phyloP scores from a whole-genome alignment of 1,140 invertebrate genomes.

The Drosophila sp. region DNA sequence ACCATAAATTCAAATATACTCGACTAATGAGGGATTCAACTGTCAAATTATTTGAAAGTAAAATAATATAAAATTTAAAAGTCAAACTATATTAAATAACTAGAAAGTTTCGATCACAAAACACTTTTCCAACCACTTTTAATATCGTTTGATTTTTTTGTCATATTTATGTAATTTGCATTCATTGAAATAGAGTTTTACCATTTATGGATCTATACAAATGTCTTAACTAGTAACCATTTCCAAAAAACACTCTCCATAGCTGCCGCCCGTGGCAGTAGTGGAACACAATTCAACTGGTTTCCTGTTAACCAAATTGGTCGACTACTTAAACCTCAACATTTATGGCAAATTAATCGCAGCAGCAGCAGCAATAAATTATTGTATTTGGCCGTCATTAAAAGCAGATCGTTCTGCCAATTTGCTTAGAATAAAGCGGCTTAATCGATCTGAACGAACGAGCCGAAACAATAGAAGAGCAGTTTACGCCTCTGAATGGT shows the following conservation, averaged over 20 bases:
- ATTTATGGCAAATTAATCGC: conserved; percentile 69
- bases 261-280: conserved; percentile 6
- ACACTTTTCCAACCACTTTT: neutral
- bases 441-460: conserved; percentile 14
- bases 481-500: conserved; percentile 36
- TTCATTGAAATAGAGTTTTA: conserved; percentile 4
- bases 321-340: conserved; percentile 40
- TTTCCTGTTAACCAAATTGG: conserved; percentile 36
- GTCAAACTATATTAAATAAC: neutral
- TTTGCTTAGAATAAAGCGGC: conserved; percentile 35
- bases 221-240: conserved; percentile 18
- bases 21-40: no score
- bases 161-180: neutral
- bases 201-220: conserved; percentile 1
- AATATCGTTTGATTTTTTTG: neutral
- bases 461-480: conserved; percentile 28
- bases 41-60: no score
- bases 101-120: neutral
- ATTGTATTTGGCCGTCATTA: conserved; percentile 58
- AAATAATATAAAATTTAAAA: no score
- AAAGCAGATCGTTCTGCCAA: conserved; percentile 59
- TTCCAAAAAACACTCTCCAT: conserved; percentile 41
- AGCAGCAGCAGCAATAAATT: conserved; percentile 20
- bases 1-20: no score
- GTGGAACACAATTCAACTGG: neutral